Evolutionary conservation across 2,888 invertebrate genomes (phyloP), one percentile per base, ranked within the genome.

Genomic region (Melanophora roralis): DNA sequence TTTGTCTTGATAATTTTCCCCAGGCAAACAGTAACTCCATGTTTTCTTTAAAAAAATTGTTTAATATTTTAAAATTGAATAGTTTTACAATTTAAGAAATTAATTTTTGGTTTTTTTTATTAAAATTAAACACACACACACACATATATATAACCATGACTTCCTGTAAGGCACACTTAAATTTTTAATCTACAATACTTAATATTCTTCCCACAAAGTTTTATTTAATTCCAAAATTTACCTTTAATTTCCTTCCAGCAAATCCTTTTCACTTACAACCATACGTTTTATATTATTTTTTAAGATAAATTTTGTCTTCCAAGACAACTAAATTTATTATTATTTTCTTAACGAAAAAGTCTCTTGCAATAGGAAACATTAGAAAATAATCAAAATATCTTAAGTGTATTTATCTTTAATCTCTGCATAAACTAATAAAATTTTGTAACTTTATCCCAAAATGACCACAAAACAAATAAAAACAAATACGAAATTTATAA

Each of bases 351-450:
- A 38, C 6, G n/a, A n/a, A n/a, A n/a, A n/a, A n/a, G 16, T 40
- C n/a, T 3, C 19, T 40, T 23, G 27, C 9, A 11, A n/a, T 36
- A 23, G 53, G 5, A 8, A 57, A 5, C 40, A 64, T 19, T 5
- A 51, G 45, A 53, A 64, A 27, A 60, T 59, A 59, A 67, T 51
- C 49, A 65, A 55, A 62, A 49, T 64, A 68, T 73, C 80, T 80
- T 68, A 76, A 76, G 53, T 73, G 57, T 80, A 62, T 55, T 73
- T 71, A 76, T 72, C 68, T 64, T 43, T 69, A 76, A 80, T 80
- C 80, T 76, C 45, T 73, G 55, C 64, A 80, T 68, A 80, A 80
- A 76, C 68, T 76, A 76, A 76, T 80, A 68, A 73, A 76, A 74
- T 60, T 45, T 69, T 69, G 51, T 74, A 60, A 74, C 71, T 80